phyloP scores from a whole-genome alignment of 2,113 vertebrate genomes.

The Castor canadensis region DNA sequence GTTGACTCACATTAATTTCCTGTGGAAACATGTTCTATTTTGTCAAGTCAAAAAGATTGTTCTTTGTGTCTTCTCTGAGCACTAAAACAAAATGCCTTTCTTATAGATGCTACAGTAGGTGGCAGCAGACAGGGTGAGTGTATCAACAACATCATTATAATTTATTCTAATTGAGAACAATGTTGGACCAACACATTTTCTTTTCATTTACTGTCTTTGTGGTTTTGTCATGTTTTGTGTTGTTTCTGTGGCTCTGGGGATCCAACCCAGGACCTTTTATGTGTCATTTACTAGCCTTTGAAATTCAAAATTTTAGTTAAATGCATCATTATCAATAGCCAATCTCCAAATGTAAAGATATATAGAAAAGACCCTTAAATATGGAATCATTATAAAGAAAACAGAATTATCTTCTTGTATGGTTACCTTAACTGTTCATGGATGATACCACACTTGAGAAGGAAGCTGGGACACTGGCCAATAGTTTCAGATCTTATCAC shows the following conservation, averaged over 20 bases:
- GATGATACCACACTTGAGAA: neutral
- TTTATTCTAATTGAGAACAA: neutral
- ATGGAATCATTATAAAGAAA: neutral
- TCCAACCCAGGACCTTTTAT: neutral
- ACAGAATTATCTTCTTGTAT: neutral
- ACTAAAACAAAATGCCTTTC: neutral
- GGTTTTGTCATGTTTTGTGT: neutral
- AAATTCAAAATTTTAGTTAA: neutral
- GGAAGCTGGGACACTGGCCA: neutral
- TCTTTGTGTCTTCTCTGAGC: neutral
- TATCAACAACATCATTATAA: neutral
- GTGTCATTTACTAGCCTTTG: neutral
- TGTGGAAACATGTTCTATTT: neutral
- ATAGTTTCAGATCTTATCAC: neutral
- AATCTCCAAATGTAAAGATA: neutral
- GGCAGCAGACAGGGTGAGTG: neutral
- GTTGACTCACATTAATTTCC: too few relatives aligned
- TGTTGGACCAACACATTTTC: neutral
- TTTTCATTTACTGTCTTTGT: neutral
- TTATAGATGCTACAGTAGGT: neutral
- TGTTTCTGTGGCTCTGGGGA: neutral
- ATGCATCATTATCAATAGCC: neutral
- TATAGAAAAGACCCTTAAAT: neutral
- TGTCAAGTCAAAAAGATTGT: neutral
- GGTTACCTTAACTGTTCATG: neutral